Base-by-base conservation (phyloP, 64 coral and sea anemone species). In the Catalaphyllia jardinei region DNA sequence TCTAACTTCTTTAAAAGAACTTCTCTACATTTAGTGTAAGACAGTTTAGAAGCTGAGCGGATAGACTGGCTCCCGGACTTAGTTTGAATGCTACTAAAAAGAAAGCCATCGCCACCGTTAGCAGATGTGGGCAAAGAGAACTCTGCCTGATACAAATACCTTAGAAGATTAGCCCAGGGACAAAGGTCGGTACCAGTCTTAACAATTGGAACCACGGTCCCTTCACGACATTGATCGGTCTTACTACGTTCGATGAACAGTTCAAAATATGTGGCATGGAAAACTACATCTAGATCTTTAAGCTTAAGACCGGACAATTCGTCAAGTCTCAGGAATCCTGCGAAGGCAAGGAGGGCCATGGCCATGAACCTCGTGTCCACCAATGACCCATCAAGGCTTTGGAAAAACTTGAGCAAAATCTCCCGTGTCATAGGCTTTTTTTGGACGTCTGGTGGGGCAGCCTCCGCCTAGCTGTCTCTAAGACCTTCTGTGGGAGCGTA, bases 171-270 rank as follows among this genome's bases (percentile, higher is more conserved):
- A 30, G 52, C 78, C 78, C 78, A 61, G 3, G 52, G 78, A 61
- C 78, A 80, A 63, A 88, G 87, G 11, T 63, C 72, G 73, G 87
- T 77, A 35, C 28, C 54, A 20, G 87, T 88, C 27, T 88, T 62
- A 19, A 76, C 86, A 19, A 88, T 61, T 73, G 52, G 73, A 13
- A 88, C 86, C 22, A 88, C 71, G 86, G 71, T 13, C 8, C 67
- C 86, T 57, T 87, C 71, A 71, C 86, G 79, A 87, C 75, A 87
- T 29, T 87, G 71, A 75, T 87, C 86, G 49, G 86, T 87, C 86
- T 87, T 87, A 29, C 28, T 75, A 57, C 71, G 14, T 87, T 72
- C 86, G n/a, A n/a, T 60, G 17, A 88, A 88, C 5, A 88, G 72
- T 25, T 88, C 71, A 74, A 88, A 88, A 38, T 88, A 88, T 76